Base-by-base conservation (phyloP, 2,113 vertebrate species). In the Lota lota region DNA sequence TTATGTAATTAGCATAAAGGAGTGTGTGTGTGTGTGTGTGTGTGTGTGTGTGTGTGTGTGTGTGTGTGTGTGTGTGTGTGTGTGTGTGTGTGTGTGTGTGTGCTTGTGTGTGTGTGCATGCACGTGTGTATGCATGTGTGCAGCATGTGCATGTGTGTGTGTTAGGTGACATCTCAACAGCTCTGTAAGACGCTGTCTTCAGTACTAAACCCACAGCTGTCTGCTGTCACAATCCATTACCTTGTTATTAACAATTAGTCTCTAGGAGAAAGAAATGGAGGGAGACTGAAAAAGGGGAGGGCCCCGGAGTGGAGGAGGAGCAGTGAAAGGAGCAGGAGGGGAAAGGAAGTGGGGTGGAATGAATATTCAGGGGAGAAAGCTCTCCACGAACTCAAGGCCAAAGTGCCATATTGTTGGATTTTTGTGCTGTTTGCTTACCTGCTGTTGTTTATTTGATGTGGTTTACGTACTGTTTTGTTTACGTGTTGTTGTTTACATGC, bases 151-250 rank as follows among this genome's bases (percentile, higher is more conserved):
- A 53, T 12, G 51, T 53, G 51, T 53, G 51, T 53, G 51, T 14
- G 6, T 56, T 20, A 12, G 15, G 66, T 67, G 21, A 59, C 21
- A 57, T 60, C 64, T 77, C 67, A 77, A 79, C 79, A 64, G 67
- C 74, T 68, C 76, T 80, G 67, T 70, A 79, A 79, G 75, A 81
- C 74, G 71, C 70, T 69, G 72, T 76, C 77, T 78, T 66, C 61
- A 75, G 78, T 73, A 88, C 79, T 82, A 79, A 87, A 85, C 65
- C 72, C 77, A 86, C 83, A 84, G 82, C 76, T 83, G 82, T 65
- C 80, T 65, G 74, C 76, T 79, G 87, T 87, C 82, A 83, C 76
- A 67, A 76, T 85, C 68, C 76, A 83, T 88, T 47, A 47, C 40
- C 40, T 88, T 80, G 73, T 36, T 70, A 63, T 73, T 68, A 61